A percentile compares a stretch with the other conserved stretches of the same genome.
Evolutionary conservation across 2,888 invertebrate species (phyloP).

Genomic region (Idaea straminata): DNA sequence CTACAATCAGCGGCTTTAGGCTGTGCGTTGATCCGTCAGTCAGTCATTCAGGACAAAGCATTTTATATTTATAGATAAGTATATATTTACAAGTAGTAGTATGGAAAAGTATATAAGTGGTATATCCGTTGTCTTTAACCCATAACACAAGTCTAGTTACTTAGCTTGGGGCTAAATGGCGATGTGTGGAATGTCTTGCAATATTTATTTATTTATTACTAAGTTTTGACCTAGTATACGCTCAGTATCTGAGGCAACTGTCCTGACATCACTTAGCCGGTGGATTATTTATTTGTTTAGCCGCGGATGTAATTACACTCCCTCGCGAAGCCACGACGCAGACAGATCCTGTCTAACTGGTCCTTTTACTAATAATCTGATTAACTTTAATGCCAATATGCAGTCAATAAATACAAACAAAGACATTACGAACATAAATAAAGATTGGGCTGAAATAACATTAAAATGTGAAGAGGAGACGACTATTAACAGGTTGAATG

Average conservation of each 20-base stretch:
- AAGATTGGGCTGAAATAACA: too few relatives aligned
- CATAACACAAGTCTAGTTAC: neutral
- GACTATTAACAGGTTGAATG: too few relatives aligned
- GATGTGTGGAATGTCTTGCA: constrained; percentile 2
- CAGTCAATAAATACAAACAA: constrained; percentile 21
- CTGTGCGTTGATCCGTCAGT: too few relatives aligned
- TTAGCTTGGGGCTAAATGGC: neutral
- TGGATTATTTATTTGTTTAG: constrained; percentile 66
- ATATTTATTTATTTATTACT: constrained; percentile 13
- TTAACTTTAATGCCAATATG: constrained; percentile 58
- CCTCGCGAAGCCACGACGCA: constrained; percentile 44
- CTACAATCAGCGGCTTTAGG: too few relatives aligned
- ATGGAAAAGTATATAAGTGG: neutral
- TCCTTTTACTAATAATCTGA: constrained; percentile 65
- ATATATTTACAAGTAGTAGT: too few relatives aligned
- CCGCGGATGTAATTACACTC: constrained; percentile 64
- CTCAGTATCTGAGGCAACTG: constrained; percentile 27
- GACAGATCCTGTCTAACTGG: constrained; percentile 55
- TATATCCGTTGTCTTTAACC: neutral
- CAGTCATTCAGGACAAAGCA: too few relatives aligned
- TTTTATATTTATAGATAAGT: too few relatives aligned
- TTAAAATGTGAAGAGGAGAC: too few relatives aligned
- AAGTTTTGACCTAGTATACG: constrained; percentile 29
- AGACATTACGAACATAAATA: too few relatives aligned
- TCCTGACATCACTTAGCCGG: constrained; percentile 57